These are phyloP conservation scores for Margaritifera margaritifera DNA, from an alignment of 2,888 invertebrate species.

Conservation along the genomic window DNA sequence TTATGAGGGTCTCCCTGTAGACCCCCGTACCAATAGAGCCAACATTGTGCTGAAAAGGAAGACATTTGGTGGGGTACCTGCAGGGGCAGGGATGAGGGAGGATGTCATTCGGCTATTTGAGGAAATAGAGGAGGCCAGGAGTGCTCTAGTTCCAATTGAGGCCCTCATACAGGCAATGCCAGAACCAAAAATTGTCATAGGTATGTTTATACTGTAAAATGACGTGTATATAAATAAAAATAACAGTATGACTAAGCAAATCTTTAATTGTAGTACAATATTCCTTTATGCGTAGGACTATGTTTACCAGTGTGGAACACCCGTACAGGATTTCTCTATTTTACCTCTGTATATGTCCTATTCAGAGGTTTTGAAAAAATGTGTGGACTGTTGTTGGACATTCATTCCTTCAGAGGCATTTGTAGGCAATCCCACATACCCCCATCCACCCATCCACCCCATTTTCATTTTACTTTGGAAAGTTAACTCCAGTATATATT, in stretches of 20 bases:
- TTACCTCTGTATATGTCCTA: too few species aligned
- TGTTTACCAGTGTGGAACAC: neutral
- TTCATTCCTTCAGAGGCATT: too few species aligned
- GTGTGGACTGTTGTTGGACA: too few species aligned
- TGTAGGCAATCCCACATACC: too few species aligned
- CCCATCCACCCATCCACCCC: too few species aligned
- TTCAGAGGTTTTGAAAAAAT: too few species aligned
- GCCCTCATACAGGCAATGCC: conserved; percentile 58
- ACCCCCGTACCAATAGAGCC: conserved; percentile 56
- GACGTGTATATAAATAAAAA: too few species aligned
- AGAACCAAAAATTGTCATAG: conserved; percentile 48
- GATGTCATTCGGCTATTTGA: conserved; percentile 72
- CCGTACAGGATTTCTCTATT: too few species aligned
- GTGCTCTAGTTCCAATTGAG: conserved; percentile 61
- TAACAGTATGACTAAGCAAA: neutral
- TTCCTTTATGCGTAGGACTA: neutral
- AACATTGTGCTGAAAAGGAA: conserved; percentile 68
- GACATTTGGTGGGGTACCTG: conserved; percentile 70
- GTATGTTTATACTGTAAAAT: conserved; percentile 19
- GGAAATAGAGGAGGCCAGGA: conserved; percentile 71
- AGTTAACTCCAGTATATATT: too few species aligned
- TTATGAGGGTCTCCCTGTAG: conserved; percentile 63
- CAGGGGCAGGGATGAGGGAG: conserved; percentile 70
- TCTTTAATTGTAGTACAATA: neutral
- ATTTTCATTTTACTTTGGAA: too few species aligned